Base-by-base conservation (phyloP, 2,888 invertebrate species). In the Catocala fraxini region DNA sequence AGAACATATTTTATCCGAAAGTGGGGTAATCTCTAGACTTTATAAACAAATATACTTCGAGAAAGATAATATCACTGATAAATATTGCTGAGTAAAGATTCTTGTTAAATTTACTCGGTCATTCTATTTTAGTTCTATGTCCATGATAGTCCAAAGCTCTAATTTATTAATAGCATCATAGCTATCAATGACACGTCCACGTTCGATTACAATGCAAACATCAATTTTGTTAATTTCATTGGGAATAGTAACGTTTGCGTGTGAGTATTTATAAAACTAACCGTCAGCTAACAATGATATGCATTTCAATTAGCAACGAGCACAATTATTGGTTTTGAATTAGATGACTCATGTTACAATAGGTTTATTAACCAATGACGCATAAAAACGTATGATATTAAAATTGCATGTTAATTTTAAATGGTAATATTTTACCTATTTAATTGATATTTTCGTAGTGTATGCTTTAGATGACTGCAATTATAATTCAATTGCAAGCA, bases 161-260 rank as follows among this genome's bases (percentile, higher is more conserved):
- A 62, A 45, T 65, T 63, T 34, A 46, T 47, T 63, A 72, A 68
- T 62, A 64, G 65, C 63, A 59, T 42, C 34, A 46, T 62, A 49
- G 53, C 49, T 76, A 64, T 65, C 60, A 53, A 46, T 58, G 58
- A 61, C 61, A 46, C 46, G n/a, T 33, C 41, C 35, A 43, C 13
- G 51, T 33, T 52, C 47, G 51, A 57, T 72, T 65, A 63, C 68
- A 75, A 63, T 39, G 56, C 68, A 76, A 76, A 79, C 67, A 76
- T 67, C 59, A 70, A 73, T 79, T 77, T 73, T 52, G 70, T 70
- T 79, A 73, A 78, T 77, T 73, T 59, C 63, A 56, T 63, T 41
- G 57, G 52, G 15, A 63, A 43, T 43, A 45, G 35, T 12, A 25
- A 2, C 11, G 33, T 35, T 42, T 34, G 54, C 51, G 51, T 64